Evolutionary conservation across 2,888 invertebrate species (phyloP), one percentile per base, ranked within the genome.

Genomic region (Neoscelio sp.): DNA sequence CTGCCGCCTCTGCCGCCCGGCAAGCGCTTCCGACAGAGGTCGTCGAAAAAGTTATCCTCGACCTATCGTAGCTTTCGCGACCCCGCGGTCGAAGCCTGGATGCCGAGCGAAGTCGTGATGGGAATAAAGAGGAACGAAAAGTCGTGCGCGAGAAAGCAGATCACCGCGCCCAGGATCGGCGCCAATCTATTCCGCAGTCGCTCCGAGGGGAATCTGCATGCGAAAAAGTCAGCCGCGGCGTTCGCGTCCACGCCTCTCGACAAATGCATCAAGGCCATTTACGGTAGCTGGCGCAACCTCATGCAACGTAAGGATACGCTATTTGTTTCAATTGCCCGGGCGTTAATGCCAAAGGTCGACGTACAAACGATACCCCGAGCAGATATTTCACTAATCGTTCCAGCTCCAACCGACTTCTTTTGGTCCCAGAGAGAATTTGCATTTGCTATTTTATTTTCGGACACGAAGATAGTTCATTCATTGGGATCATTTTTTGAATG

Each of bases 201-300:
- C 79, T 95, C 95, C 18, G 95, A 95, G 86, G 94, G 95, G 5
- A 95, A 95, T 88, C 91, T 95, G 48, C 79, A 77, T 60, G 73
- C 73, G 52, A 71, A 83, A 80, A 82, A 80, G 58, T 64, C 79
- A 6, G 35, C 40, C 38, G 70, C 85, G 48, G 60, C 68, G 50
- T 30, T 75, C 56, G 71, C 77, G 20, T 70, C 77, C 48, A 92
- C 92, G 48, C 91, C 93, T 20, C 90, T 93, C 82, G 94, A 94
- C 90, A 94, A 94, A 89, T 95, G 95, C 89, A 94, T 95, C 82
- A 94, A 94, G 84, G 95, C 93, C 78, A 93, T 95, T 85, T 95
- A 95, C 87, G 95, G 95, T 82, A 95, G 95, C 91, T 95, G 95
- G 95, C 95, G 94, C 91, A 95, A 95, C 91, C 93, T 95, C 82